Evolutionary conservation across 2,113 vertebrate species (phyloP), one percentile per base, ranked within the genome.

Genomic region (Tragulus kanchil): DNA sequence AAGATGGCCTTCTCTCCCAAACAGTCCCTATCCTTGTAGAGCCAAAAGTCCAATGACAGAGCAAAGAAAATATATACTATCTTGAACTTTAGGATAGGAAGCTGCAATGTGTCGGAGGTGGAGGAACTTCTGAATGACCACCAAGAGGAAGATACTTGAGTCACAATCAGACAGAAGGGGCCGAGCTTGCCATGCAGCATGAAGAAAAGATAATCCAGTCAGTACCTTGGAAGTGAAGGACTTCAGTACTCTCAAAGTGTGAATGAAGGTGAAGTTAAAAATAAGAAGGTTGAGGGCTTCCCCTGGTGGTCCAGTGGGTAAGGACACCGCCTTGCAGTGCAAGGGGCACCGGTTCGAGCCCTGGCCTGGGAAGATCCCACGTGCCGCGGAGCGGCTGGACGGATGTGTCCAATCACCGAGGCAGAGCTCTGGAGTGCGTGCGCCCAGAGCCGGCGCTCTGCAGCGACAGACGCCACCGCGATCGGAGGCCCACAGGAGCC

Each of bases 341-440:
- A n/a, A 73, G 36, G 69, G 36, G 23, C 69, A 73, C 3, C 21
- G 21, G 36, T 45, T 73, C 36, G 45, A 6, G 42, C 21, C 36
- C 36, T 25, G 21, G 10, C 23, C 3, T 1, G 6, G 69, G 69
- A 45, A 45, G 69, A 45, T 13, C 21, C 69, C 36, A 13, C 21
- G 13, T 42, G 36, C 21, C 0, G 0, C 0, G 0, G 36, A 19
- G 69, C 69, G 23, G 36, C 69, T 71, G 23, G 42, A 71, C 5
- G 9, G 9, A 45, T 13, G 19, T 23, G 69, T 19, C 69, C n/a
- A n/a, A n/a, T n/a, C n/a, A n/a, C n/a, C n/a, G n/a, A n/a, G n/a
- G n/a, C n/a, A n/a, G n/a, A n/a, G n/a, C n/a, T n/a, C n/a, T n/a
- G n/a, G n/a, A n/a, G n/a, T n/a, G n/a, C n/a, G n/a, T n/a, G n/a